Conservation (phyloP, 2,113 vertebrate species). For the Zosterops borbonicus region DNA sequence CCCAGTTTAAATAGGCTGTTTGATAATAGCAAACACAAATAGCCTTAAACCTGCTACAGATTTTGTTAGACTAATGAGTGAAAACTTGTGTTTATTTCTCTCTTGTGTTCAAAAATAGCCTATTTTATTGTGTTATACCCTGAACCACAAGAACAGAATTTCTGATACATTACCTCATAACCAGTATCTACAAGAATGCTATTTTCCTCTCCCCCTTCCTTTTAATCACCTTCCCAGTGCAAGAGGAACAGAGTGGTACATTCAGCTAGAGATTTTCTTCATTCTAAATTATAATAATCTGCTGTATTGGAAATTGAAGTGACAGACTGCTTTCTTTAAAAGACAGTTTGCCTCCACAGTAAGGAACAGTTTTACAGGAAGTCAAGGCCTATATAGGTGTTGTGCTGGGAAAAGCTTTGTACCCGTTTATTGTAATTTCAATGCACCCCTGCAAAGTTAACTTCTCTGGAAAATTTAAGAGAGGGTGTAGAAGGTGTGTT, state of each 20-base stretch:
- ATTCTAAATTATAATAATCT: neutral
- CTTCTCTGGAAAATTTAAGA: neutral
- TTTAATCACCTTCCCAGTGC: neutral
- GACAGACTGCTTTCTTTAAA: neutral
- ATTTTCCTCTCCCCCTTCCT: neutral
- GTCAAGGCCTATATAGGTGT: neutral
- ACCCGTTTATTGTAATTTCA: neutral
- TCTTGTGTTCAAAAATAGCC: neutral
- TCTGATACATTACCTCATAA: neutral
- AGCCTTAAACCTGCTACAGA: neutral
- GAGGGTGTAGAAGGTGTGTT: too few relatives aligned
- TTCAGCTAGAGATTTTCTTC: neutral
- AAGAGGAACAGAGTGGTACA: neutral
- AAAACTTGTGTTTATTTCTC: neutral
- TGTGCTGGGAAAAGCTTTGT: neutral
- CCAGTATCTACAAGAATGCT: neutral
- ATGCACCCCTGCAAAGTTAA: neutral
- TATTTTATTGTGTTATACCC: neutral
- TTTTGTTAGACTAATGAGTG: slow-evolving; percentile 7
- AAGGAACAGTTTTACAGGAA: neutral
- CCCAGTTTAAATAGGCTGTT: neutral
- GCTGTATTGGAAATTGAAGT: neutral
- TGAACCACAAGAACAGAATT: neutral
- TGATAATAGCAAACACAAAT: neutral
- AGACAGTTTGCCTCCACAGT: neutral